These are phyloP conservation scores for Papilio protenor DNA, from an alignment of 2,888 invertebrate species.

Conservation along the genomic window DNA sequence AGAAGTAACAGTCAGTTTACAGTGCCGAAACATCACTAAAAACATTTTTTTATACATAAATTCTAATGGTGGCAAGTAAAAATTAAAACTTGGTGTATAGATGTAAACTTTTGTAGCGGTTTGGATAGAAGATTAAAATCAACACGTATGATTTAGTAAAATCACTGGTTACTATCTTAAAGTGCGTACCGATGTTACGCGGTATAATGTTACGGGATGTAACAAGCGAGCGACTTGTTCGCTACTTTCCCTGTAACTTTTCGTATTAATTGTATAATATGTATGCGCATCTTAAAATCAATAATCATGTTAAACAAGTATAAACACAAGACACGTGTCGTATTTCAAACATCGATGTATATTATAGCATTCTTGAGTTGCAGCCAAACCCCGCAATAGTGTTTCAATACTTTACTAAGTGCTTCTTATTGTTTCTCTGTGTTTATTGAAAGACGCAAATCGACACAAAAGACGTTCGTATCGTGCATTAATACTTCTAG, in stretches of 20 bases:
- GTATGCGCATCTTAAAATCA: background rate
- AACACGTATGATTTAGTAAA: background rate
- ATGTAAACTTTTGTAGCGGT: too few relatives aligned
- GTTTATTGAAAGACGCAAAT: background rate
- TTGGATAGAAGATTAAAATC: background rate
- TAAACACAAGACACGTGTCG: background rate
- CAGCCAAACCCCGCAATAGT: background rate
- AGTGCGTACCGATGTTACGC: too few relatives aligned
- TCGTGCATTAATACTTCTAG: background rate
- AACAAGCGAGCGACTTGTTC: too few relatives aligned
- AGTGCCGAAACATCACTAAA: background rate
- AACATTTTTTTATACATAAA: background rate
- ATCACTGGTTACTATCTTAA: background rate
- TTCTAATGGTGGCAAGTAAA: too few relatives aligned
- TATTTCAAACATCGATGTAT: slow-evolving; percentile 3
- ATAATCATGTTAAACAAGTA: background rate
- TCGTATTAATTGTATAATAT: too few relatives aligned
- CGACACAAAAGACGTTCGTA: background rate
- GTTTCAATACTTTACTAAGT: slow-evolving; percentile 20
- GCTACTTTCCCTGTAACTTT: too few relatives aligned
- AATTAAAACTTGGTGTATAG: too few relatives aligned
- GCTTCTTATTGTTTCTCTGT: slow-evolving; percentile 15
- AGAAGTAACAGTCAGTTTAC: background rate
- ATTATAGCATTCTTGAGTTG: slow-evolving; percentile 16
- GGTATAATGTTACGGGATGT: too few relatives aligned